phyloP scores from a whole-genome alignment of 2,113 vertebrate species.

The Psilopogon haemacephalus region DNA sequence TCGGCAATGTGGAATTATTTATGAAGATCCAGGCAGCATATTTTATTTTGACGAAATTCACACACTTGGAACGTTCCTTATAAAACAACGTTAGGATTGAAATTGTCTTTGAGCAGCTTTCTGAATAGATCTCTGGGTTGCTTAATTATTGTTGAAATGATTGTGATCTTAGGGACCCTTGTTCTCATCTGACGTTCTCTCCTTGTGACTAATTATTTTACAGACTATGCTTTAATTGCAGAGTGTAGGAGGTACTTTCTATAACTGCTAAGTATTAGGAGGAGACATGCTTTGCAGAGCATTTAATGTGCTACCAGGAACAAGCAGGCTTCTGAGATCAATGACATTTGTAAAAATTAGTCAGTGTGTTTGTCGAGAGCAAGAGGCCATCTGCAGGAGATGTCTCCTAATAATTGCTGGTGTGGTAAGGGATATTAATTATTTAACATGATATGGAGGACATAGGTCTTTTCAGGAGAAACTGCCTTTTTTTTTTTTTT shows the following conservation, averaged over 20 bases:
- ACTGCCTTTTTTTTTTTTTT: conserved; percentile 10
- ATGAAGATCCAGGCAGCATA: background rate
- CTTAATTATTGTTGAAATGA: conserved; percentile 59
- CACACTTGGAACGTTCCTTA: background rate
- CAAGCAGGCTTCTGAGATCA: conserved; percentile 53
- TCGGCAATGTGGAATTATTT: background rate
- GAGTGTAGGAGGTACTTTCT: conserved; percentile 67
- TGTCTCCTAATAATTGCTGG: conserved; percentile 53
- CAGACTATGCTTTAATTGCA: conserved; percentile 67
- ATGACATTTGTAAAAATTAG: conserved; percentile 68
- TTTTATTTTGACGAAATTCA: background rate
- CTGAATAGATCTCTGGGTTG: conserved; percentile 33
- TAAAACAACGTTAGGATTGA: conserved; percentile 20
- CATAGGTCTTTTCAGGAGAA: conserved; percentile 56
- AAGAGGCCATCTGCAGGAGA: conserved; percentile 58
- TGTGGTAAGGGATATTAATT: conserved; percentile 77
- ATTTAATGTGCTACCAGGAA: conserved; percentile 66
- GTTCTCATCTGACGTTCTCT: conserved; percentile 58
- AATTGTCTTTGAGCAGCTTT: conserved; percentile 36
- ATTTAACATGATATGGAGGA: conserved; percentile 67
- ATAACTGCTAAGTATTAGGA: conserved; percentile 52
- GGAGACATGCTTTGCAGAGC: conserved; percentile 65
- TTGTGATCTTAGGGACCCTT: conserved; percentile 54
- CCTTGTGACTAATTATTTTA: conserved; percentile 72
- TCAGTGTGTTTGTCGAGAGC: conserved; percentile 51